Conservation (phyloP, 2,113 vertebrate genomes). For the Megalops atlanticus region DNA sequence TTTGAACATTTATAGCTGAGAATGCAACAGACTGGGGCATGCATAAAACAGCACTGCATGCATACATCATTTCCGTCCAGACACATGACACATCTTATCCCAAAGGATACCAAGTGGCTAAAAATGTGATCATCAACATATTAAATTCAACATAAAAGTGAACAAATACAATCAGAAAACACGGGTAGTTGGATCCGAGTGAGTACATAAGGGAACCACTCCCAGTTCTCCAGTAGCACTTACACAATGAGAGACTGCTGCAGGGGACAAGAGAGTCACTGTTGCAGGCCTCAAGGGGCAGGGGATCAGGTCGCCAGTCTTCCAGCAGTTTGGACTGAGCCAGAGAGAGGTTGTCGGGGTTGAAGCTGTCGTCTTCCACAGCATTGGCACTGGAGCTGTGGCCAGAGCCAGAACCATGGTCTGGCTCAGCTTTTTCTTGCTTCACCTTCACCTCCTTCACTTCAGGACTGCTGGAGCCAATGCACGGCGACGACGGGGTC, state of each 20-base stretch:
- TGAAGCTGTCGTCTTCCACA: conserved; percentile 49
- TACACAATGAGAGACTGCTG: conserved; percentile 49
- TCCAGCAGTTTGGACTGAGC: conserved; percentile 59
- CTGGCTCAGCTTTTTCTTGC: conserved; percentile 49
- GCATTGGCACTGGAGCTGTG: conserved; percentile 40
- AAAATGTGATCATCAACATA: too few relatives aligned
- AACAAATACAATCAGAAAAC: too few relatives aligned
- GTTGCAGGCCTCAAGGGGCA: conserved; percentile 40
- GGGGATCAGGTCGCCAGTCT: conserved; percentile 57
- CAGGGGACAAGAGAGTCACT: conserved; percentile 29
- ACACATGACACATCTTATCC: too few relatives aligned
- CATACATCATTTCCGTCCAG: too few relatives aligned
- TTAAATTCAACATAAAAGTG: too few relatives aligned
- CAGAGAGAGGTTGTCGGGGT: conserved; percentile 45
- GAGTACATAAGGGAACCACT: too few relatives aligned
- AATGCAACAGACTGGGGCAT: too few relatives aligned
- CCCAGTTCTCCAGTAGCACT: conserved; percentile 15
- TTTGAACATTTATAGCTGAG: too few relatives aligned
- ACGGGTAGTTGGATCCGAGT: too few relatives aligned
- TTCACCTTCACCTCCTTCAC: conserved; percentile 49
- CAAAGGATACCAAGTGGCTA: too few relatives aligned
- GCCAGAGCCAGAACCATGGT: conserved; percentile 21
- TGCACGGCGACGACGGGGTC: not conserved
- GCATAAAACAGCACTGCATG: too few relatives aligned
- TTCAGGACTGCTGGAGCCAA: not conserved